A percentile compares a stretch with the other conserved stretches of the same genome.
These are phyloP conservation scores for Lepidocolaptes lacrymiger DNA, from an alignment of 2,797 vertebrate species.

Conservation along the genomic window DNA sequence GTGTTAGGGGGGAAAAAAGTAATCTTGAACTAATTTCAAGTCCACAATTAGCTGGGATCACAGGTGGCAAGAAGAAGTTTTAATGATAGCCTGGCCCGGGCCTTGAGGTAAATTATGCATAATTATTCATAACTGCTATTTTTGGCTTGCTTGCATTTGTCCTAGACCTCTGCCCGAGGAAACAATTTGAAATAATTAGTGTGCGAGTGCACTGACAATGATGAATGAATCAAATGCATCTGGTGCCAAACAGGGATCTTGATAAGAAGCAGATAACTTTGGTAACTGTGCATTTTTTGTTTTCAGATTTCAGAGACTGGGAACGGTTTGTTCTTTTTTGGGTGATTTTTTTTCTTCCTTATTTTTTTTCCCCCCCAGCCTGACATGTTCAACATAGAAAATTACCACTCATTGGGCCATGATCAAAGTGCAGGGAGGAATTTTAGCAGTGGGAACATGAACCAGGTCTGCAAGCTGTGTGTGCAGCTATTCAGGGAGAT, in stretches of 20 bases:
- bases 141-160: constrained; percentile 90
- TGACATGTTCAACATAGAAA: constrained; percentile 43
- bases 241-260: constrained; percentile 74
- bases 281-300: constrained; percentile 70
- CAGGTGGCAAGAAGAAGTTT: constrained; percentile 79
- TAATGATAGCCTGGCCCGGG: constrained; percentile 80
- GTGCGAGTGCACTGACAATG: constrained; percentile 84
- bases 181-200: constrained; percentile 96
- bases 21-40: constrained; percentile 77
- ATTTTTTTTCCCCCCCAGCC: neutral
- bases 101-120: constrained; percentile 95
- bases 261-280: constrained; percentile 84
- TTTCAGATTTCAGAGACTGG: constrained; percentile 31
- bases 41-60: constrained; percentile 73
- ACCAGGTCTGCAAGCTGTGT: neutral
- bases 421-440: constrained; percentile 37
- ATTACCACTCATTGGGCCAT: neutral
- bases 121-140: constrained; percentile 96
- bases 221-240: constrained; percentile 85
- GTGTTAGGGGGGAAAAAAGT: neutral
- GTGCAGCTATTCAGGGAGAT: neutral
- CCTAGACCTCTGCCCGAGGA: constrained; percentile 88
- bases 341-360: neutral
- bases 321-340: constrained; percentile 41
- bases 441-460: neutral